These are phyloP conservation scores for Celastrina argiolus DNA, from an alignment of 2,888 invertebrate genomes.

Conservation along the genomic window DNA sequence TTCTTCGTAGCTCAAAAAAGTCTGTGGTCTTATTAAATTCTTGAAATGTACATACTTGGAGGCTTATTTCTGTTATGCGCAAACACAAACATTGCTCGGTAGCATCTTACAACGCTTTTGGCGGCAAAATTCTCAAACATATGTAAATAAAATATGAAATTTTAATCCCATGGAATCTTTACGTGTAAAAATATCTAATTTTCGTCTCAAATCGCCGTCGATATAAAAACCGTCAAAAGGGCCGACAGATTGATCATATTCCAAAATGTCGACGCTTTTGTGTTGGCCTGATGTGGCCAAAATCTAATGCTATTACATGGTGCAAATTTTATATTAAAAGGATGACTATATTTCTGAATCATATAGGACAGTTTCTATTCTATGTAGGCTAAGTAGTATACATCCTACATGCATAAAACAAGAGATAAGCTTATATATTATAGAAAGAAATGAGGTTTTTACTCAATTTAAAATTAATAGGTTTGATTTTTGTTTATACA, in stretches of 20 bases:
- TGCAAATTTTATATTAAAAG: slow-evolving; percentile 47
- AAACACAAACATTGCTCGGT: no score
- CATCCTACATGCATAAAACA: no score
- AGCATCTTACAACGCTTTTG: background rate
- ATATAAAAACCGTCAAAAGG: slow-evolving; percentile 46
- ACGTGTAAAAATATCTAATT: slow-evolving; percentile 18
- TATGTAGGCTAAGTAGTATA: no score
- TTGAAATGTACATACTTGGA: no score
- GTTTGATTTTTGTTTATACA: no score
- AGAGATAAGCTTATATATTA: no score
- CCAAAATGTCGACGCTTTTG: slow-evolving; percentile 71
- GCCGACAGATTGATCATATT: slow-evolving; percentile 69
- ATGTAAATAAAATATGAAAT: background rate
- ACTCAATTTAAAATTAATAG: no score
- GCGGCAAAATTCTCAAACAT: background rate
- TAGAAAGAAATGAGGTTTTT: no score
- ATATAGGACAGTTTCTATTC: background rate
- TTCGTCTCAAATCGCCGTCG: slow-evolving; percentile 31
- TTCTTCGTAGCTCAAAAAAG: no score
- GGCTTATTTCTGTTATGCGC: no score
- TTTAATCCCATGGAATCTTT: slow-evolving; percentile 5
- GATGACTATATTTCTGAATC: slow-evolving; percentile 25
- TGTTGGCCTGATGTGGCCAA: slow-evolving; percentile 53
- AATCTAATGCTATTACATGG: slow-evolving; percentile 64
- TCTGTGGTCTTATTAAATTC: no score